phyloP scores from a whole-genome alignment of 2,797 vertebrate genomes.

The Rhynchotus rufescens region DNA sequence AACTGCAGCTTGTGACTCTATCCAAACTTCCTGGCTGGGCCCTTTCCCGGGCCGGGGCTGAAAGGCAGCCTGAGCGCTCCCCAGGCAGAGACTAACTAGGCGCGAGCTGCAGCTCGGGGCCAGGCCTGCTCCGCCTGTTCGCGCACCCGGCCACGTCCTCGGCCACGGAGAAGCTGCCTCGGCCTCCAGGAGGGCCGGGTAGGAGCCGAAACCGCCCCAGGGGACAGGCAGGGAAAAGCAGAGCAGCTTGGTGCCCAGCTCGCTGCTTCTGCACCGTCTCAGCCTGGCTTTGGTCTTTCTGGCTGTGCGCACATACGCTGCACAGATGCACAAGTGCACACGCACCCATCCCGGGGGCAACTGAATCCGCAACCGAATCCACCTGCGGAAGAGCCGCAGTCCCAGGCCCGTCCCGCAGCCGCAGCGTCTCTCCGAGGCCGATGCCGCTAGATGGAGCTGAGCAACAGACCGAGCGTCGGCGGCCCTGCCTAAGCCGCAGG shows the following conservation, averaged over 20 bases:
- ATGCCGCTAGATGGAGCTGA: conserved; percentile 62
- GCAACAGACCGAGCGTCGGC: conserved; percentile 33
- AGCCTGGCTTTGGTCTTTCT: background rate
- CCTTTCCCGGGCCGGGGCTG: background rate
- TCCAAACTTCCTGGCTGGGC: background rate
- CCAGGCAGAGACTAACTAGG: background rate
- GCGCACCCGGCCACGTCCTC: background rate
- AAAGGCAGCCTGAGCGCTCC: background rate
- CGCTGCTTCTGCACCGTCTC: background rate
- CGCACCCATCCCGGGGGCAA: background rate
- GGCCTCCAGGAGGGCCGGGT: too few relatives aligned
- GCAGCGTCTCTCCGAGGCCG: background rate
- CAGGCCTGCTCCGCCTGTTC: background rate
- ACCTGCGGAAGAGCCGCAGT: fast-evolving
- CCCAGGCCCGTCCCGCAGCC: background rate
- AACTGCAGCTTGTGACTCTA: background rate
- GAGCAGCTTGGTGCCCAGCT: background rate
- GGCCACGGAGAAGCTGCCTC: too few relatives aligned
- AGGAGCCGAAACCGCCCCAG: background rate
- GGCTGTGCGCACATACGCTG: background rate
- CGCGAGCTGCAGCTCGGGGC: background rate
- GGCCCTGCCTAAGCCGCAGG: background rate
- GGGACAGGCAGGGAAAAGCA: background rate
- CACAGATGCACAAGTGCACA: fast-evolving
- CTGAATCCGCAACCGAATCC: background rate